Conservation (phyloP, 2,888 invertebrate genomes). For the Drosophila sordidula region DNA sequence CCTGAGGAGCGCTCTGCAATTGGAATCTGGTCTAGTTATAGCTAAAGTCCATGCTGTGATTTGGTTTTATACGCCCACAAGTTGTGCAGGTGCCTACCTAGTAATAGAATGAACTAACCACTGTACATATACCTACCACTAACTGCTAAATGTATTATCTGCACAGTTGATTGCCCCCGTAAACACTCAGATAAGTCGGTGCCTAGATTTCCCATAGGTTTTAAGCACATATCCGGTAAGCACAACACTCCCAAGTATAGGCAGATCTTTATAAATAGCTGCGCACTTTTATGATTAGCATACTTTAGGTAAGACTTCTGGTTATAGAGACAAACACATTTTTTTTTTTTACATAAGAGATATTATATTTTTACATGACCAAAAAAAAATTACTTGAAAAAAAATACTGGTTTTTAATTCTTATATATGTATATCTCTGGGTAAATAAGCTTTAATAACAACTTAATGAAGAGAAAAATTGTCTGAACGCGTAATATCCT, state of each 20-base stretch:
- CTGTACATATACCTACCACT: slow-evolving; percentile 27
- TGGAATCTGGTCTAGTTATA: slow-evolving; percentile 47
- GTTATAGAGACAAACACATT: slow-evolving; percentile 32
- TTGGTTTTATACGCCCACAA: slow-evolving; percentile 43
- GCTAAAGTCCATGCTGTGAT: slow-evolving; percentile 70
- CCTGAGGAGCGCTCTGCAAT: slow-evolving; percentile 54
- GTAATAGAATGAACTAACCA: slow-evolving; percentile 13
- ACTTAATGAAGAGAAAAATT: no score
- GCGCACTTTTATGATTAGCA: slow-evolving; percentile 4
- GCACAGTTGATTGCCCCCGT: slow-evolving; percentile 46
- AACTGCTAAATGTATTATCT: slow-evolving; percentile 26
- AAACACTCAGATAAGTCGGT: slow-evolving; percentile 36
- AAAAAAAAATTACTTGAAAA: neutral
- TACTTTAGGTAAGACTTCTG: slow-evolving; percentile 24
- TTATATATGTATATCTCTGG: no score
- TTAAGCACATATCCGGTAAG: slow-evolving; percentile 14
- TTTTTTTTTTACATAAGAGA: slow-evolving; percentile 17
- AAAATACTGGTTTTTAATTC: neutral
- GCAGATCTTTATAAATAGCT: slow-evolving; percentile 1
- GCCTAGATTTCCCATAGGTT: slow-evolving; percentile 34
- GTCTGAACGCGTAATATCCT: no score
- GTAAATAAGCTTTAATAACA: no score
- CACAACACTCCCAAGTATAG: slow-evolving; percentile 10
- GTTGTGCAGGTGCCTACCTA: slow-evolving; percentile 22
- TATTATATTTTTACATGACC: slow-evolving; percentile 45